A percentile compares a stretch with the other conserved stretches of the same genome.
These are phyloP conservation scores for Drosophila phalerata DNA, from an alignment of 2,888 invertebrate species.

Conservation along the genomic window DNA sequence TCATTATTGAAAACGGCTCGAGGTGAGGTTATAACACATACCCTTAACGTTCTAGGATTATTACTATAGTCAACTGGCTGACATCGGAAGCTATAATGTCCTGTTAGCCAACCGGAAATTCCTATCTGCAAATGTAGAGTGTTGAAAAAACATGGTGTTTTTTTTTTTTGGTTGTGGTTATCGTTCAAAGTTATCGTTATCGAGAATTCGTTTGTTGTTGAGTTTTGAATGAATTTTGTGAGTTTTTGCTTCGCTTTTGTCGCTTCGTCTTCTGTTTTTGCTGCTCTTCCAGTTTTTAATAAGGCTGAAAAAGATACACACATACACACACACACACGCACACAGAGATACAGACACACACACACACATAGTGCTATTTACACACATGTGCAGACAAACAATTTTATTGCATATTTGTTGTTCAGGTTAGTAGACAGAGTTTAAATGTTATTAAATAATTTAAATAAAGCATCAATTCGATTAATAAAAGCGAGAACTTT, in stretches of 20 bases:
- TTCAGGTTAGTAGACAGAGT: constrained; percentile 68
- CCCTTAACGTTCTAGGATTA: constrained; percentile 95
- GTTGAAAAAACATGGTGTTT: constrained; percentile 44
- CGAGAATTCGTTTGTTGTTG: constrained; percentile 11
- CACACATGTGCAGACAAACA: constrained; percentile 37
- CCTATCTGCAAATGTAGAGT: constrained; percentile 89
- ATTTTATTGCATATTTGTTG: constrained; percentile 13
- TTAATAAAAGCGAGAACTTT: constrained; percentile 57
- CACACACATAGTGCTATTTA: constrained; percentile 48
- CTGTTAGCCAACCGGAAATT: constrained; percentile 96
- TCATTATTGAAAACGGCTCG: constrained; percentile 43
- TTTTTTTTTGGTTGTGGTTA: not conserved
- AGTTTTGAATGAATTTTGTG: constrained; percentile 6
- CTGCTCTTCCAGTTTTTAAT: constrained; percentile 29
- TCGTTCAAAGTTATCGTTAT: constrained; percentile 13
- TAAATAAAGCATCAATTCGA: constrained; percentile 40
- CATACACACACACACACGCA: constrained; percentile 5
- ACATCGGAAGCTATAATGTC: constrained; percentile 97
- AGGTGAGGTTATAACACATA: constrained; percentile 86
- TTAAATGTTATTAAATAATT: constrained; percentile 56
- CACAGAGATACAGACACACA: constrained; percentile 1
- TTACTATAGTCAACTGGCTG: constrained; percentile 98
- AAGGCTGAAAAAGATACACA: constrained; percentile 41
- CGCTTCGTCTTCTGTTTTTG: constrained; percentile 31
- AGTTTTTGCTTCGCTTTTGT: constrained; percentile 5